These are phyloP conservation scores for Drepanosiphum platanoidis DNA, from an alignment of 2,888 invertebrate species.

Conservation along the genomic window DNA sequence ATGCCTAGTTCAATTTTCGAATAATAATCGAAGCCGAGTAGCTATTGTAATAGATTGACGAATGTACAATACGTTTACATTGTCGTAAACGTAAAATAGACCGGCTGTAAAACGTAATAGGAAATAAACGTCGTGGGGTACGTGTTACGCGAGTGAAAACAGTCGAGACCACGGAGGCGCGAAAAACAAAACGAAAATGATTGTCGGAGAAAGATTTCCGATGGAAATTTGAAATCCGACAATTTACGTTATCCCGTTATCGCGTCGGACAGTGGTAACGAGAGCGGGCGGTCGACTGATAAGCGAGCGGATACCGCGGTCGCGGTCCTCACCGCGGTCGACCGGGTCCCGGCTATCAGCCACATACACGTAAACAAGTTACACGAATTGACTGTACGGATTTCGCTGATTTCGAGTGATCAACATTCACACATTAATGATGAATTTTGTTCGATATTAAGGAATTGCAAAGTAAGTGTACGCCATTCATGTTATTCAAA, in stretches of 20 bases:
- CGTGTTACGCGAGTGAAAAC: no score
- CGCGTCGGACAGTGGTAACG: not conserved
- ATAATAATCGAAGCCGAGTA: no score
- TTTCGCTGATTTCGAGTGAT: not conserved
- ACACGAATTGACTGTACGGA: slow-evolving; percentile 5
- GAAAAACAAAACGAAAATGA: no score
- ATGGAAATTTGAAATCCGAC: not conserved
- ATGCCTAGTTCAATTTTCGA: no score
- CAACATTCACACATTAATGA: not conserved
- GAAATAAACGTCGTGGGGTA: no score
- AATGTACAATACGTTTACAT: not conserved
- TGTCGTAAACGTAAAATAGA: no score
- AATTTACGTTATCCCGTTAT: not conserved
- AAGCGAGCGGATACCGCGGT: not conserved
- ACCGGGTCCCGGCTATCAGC: slow-evolving; percentile 16
- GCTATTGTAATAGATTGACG: no score
- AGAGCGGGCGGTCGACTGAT: not conserved
- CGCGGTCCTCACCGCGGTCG: not conserved
- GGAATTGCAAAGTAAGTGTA: slow-evolving; percentile 18
- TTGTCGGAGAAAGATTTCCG: no score
- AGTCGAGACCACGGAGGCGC: not conserved
- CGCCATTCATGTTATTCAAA: not conserved
- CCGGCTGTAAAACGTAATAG: not conserved
- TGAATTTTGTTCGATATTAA: not conserved
- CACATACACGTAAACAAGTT: slow-evolving; percentile 53